Evolutionary conservation across 2,888 invertebrate genomes (phyloP).

Genomic region (Rhyacophila evoluta): DNA sequence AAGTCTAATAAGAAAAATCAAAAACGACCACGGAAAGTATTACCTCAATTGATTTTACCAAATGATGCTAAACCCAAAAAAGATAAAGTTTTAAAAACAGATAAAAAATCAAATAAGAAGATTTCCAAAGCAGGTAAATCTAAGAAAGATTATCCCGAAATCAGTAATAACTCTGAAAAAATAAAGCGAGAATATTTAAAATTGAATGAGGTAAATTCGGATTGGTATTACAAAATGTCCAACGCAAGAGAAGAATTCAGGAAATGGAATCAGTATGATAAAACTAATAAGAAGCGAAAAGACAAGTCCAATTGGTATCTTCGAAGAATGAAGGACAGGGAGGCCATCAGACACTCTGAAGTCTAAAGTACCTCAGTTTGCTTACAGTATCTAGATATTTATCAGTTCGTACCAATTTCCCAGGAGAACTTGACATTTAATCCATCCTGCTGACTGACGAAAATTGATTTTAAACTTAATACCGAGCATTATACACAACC

Average conservation of each 20-base stretch:
- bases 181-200: neutral
- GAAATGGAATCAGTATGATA: slow-evolving; percentile 58
- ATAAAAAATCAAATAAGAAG: neutral
- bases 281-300: slow-evolving; percentile 60
- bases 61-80: neutral
- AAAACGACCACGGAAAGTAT: neutral
- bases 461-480: no score
- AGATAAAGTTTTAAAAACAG: neutral
- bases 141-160: neutral
- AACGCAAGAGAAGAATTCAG: slow-evolving; percentile 62
- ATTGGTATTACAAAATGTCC: slow-evolving; percentile 65
- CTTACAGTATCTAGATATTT: no score
- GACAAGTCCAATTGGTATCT: slow-evolving; percentile 66
- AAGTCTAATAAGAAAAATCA: neutral
- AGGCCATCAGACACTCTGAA: slow-evolving; percentile 52
- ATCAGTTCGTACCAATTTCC: no score
- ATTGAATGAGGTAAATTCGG: slow-evolving; percentile 44
- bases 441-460: no score
- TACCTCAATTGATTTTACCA: neutral
- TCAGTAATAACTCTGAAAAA: neutral
- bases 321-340: slow-evolving; percentile 65
- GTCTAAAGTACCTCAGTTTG: neutral
- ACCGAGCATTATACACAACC: no score
- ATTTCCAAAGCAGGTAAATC: neutral
- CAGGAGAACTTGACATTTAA: no score